Percentiles rank a stretch among this genome's conserved stretches.
Evolutionary conservation across 2,113 vertebrate genomes (phyloP).

Genomic region (Aix galericulata): DNA sequence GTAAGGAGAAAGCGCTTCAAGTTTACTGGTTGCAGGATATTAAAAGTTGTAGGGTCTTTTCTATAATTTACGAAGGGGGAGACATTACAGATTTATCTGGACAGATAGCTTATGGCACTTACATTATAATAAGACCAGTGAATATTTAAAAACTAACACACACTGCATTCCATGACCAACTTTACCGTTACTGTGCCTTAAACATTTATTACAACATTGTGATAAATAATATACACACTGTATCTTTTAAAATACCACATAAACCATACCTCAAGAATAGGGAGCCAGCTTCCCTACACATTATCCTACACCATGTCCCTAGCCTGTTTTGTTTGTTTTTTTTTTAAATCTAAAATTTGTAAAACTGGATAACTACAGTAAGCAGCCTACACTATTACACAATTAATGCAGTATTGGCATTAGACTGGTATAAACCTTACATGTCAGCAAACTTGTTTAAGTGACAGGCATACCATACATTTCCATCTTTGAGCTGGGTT

Average conservation of each 20-base stretch:
- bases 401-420: constrained; percentile 77
- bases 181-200: constrained; percentile 74
- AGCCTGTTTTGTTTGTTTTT: not conserved
- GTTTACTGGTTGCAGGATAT: constrained; percentile 6
- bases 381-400: constrained; percentile 80
- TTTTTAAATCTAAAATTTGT: constrained; percentile 52
- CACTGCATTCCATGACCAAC: constrained; percentile 50
- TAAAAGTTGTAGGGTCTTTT: not conserved
- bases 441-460: constrained; percentile 42
- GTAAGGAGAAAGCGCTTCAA: constrained; percentile 34
- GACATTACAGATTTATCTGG: constrained; percentile 1
- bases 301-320: constrained; percentile 74
- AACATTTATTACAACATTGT: constrained; percentile 81
- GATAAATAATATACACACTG: constrained; percentile 96
- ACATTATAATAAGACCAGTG: constrained; percentile 35
- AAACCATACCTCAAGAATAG: constrained; percentile 77
- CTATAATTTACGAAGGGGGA: constrained; percentile 58
- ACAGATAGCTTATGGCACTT: constrained; percentile 48
- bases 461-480: constrained; percentile 26
- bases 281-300: constrained; percentile 98
- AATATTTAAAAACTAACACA: constrained; percentile 47
- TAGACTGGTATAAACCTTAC: constrained; percentile 69
- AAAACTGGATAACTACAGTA: constrained; percentile 86
- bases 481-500: not conserved
- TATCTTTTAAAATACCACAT: constrained; percentile 84